phyloP scores from a whole-genome alignment of 2,797 vertebrate genomes.

The Amblyraja radiata region DNA sequence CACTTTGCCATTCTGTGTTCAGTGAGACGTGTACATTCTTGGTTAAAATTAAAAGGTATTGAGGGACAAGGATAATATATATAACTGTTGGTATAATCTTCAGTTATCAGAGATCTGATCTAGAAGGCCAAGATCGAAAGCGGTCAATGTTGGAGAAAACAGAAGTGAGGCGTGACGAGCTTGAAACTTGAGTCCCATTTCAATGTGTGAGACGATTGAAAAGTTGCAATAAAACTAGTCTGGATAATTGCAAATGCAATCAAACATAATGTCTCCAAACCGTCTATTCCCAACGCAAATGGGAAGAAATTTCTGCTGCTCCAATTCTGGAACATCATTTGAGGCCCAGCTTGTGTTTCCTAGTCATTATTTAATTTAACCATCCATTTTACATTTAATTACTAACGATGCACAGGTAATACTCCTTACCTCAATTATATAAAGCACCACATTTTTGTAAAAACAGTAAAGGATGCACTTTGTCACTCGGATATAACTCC shows the following conservation, averaged over 20 bases:
- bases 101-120: not conserved
- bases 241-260: not conserved
- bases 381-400: not conserved
- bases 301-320: not conserved
- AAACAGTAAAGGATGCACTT: constrained; percentile 98
- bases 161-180: not conserved
- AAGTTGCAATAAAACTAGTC: not conserved
- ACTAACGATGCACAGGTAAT: not conserved
- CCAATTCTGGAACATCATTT: not conserved
- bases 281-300: not conserved
- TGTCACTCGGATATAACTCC: constrained; percentile 96
- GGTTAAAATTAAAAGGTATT: not conserved
- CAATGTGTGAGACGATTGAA: not conserved
- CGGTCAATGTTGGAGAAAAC: not conserved
- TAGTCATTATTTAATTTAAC: not conserved
- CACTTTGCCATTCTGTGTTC: not conserved
- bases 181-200: not conserved
- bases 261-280: not conserved
- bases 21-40: not conserved
- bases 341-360: not conserved
- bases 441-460: constrained; percentile 98
- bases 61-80: not conserved
- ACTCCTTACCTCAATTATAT: constrained; percentile 90
- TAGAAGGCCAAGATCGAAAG: not conserved
- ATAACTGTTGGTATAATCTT: not conserved